Conservation (phyloP, 1,140 invertebrate genomes). For the Hermetia illucens region DNA sequence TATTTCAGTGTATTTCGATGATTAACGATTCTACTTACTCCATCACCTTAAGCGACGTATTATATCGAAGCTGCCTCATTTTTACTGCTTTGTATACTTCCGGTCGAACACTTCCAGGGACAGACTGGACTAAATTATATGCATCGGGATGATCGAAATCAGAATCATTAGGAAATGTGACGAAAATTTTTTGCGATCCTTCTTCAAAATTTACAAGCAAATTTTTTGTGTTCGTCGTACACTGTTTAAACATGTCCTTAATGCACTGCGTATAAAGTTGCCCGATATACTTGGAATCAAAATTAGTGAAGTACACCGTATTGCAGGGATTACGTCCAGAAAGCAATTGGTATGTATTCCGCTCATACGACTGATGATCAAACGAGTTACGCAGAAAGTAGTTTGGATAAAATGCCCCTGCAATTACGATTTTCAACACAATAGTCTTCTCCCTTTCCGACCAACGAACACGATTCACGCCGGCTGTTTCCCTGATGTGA, state of each 20-base stretch:
- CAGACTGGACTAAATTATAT: slow-evolving; percentile 10
- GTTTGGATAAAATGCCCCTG: slow-evolving; percentile 82
- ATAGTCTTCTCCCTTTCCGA: slow-evolving; percentile 35
- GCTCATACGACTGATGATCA: slow-evolving; percentile 38
- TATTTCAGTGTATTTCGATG: too few relatives aligned
- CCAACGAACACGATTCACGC: slow-evolving; percentile 27
- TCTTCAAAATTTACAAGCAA: slow-evolving; percentile 48
- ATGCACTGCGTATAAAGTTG: slow-evolving; percentile 48
- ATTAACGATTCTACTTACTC: slow-evolving; percentile 15
- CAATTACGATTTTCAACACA: slow-evolving; percentile 47
- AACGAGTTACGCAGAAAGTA: slow-evolving; percentile 53
- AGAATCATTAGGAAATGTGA: slow-evolving; percentile 38
- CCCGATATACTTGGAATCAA: slow-evolving; percentile 54
- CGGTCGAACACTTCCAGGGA: slow-evolving; percentile 45
- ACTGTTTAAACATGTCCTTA: slow-evolving; percentile 35
- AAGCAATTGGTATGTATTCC: slow-evolving; percentile 42
- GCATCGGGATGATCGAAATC: slow-evolving; percentile 6
- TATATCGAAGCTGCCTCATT: slow-evolving; percentile 39
- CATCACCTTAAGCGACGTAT: slow-evolving; percentile 36
- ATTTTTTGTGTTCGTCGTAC: slow-evolving; percentile 26
- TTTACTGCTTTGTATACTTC: slow-evolving; percentile 70
- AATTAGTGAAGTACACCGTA: slow-evolving; percentile 57
- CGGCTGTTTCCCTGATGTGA: slow-evolving; percentile 33
- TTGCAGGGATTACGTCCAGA: slow-evolving; percentile 55
- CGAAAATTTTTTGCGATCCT: slow-evolving; percentile 36